phyloP scores from a whole-genome alignment of 2,888 invertebrate species.

The Stenurella melanura region DNA sequence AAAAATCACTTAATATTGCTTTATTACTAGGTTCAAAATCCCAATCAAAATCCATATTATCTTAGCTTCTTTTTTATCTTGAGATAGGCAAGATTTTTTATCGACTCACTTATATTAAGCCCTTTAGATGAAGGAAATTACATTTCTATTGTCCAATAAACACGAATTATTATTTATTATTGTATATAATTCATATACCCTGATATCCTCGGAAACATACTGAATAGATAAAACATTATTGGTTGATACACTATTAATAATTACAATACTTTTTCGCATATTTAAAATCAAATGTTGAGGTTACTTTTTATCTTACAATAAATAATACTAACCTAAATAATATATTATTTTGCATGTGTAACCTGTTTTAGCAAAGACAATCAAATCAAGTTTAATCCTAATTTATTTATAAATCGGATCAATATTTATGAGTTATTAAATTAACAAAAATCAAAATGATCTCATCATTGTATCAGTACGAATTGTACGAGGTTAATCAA shows the following conservation, averaged over 20 bases:
- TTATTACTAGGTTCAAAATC: no score
- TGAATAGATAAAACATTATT: neutral
- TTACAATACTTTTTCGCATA: neutral
- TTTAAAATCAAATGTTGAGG: neutral
- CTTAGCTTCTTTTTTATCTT: no score
- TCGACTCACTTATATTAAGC: no score
- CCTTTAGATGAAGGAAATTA: no score
- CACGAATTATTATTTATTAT: no score
- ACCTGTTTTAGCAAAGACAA: slow-evolving; percentile 1
- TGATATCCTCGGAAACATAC: no score
- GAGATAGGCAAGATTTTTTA: no score
- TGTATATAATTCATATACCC: no score
- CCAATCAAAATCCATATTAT: no score
- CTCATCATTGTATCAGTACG: neutral
- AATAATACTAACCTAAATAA: slow-evolving; percentile 1
- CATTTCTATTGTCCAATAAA: no score
- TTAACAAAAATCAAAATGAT: neutral
- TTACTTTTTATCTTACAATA: slow-evolving; percentile 7
- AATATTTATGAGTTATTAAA: slow-evolving; percentile 5
- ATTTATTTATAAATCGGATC: neutral
- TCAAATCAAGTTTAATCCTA: neutral
- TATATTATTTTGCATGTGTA: neutral
- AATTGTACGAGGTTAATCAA: neutral
- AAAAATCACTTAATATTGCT: no score
- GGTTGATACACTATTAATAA: neutral